phyloP scores from a whole-genome alignment of 1,140 invertebrate species.

The Papilio helenus region DNA sequence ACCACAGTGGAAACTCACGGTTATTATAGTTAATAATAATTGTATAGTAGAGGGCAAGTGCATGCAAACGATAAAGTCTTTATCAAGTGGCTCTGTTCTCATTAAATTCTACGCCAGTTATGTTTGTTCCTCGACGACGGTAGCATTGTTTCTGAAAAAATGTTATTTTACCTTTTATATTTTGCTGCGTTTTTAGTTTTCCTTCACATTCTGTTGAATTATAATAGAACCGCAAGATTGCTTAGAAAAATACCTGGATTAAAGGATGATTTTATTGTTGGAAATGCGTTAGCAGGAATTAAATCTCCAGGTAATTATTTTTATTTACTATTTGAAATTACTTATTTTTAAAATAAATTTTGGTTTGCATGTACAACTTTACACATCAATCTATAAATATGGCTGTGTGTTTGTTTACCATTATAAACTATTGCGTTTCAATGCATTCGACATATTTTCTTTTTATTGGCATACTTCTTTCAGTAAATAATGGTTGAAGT shows the following conservation, averaged over 20 bases:
- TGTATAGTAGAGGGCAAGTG: background rate
- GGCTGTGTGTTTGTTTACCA: too few relatives aligned
- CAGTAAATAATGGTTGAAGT: too few relatives aligned
- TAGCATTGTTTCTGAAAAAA: conserved; percentile 4
- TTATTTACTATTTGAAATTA: background rate
- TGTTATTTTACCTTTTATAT: conserved; percentile 44
- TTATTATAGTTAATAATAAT: too few relatives aligned
- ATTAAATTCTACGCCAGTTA: background rate
- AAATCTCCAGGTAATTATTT: conserved; percentile 43
- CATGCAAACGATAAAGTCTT: conserved; percentile 5
- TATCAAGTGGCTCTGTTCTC: conserved; percentile 14
- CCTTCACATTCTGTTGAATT: conserved; percentile 46
- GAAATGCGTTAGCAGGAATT: conserved; percentile 51
- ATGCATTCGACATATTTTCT: too few relatives aligned
- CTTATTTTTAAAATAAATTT: too few relatives aligned
- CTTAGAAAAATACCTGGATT: conserved; percentile 54
- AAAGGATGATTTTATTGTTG: conserved; percentile 53
- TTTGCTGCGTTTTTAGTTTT: conserved; percentile 41
- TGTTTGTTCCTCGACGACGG: background rate
- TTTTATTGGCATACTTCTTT: too few relatives aligned
- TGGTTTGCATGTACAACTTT: too few relatives aligned
- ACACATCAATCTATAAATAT: too few relatives aligned
- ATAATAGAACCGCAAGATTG: conserved; percentile 45
- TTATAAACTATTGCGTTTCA: too few relatives aligned
- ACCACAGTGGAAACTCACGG: too few relatives aligned